Base-by-base conservation (phyloP, 2,113 vertebrate genomes). In the Lampris incognitus region DNA sequence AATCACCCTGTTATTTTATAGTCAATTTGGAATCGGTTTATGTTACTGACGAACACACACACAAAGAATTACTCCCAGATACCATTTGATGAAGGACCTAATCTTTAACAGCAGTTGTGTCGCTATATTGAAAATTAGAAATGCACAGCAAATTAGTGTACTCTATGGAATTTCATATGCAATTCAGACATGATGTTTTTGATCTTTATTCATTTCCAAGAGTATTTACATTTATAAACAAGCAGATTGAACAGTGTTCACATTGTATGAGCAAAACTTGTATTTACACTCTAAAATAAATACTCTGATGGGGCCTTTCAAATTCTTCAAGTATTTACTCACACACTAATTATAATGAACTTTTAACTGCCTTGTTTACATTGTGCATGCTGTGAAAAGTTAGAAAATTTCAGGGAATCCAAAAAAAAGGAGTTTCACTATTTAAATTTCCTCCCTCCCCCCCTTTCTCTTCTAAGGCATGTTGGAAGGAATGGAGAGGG, bases 91-190 rank as follows among this genome's bases (percentile, higher is more conserved):
- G 13, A 93, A 95, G 94, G 80, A 85, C 92, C 87, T 91, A 93
- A 91, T 94, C 93, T 94, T 92, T 94, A 88, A 90, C 90, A 92
- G 88, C 92, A 92, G 94, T 95, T 93, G 92, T 93, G 88, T 91
- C 90, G 82, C 86, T 79, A 91, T 88, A 38, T 24, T 78, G 85
- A 94, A 92, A 92, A 91, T 92, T 95, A 94, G 94, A 92, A 95
- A 95, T 92, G 91, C 93, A 95, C 93, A 93, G 94, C 93, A 95
- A 96, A 97, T 97, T 95, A 94, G 97, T 96, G 89, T 50, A 87
- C 88, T 92, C 89, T 95, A 95, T 95, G 92, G 94, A 94, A 91
- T 87, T 69, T 83, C 65, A 87, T 94, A 94, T 94, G 95, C 95
- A 94, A 95, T 94, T 93, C 95, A 95, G 94, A 95, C 93, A 96